Conservation (phyloP, 1,140 invertebrate genomes). For the Vanessa tameamea region DNA sequence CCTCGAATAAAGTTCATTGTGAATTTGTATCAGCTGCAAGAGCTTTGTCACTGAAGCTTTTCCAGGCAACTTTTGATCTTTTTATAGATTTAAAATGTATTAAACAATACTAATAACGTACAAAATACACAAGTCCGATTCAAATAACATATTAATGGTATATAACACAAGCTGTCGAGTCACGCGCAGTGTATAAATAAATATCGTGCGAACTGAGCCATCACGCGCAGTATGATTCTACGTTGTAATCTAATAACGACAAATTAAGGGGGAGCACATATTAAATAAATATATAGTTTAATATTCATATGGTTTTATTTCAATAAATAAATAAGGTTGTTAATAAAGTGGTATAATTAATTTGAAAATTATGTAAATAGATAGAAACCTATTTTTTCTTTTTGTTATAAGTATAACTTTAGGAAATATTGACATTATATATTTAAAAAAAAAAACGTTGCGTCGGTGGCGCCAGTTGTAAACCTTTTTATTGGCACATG, state of each 20-base stretch:
- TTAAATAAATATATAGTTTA: neutral
- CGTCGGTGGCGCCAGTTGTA: no score
- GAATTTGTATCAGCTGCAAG: no score
- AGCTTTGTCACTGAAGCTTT: neutral
- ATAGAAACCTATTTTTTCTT: no score
- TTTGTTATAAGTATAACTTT: no score
- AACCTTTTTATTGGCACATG: neutral
- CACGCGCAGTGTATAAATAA: slow-evolving; percentile 29
- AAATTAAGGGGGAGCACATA: slow-evolving; percentile 23
- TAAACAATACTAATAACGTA: slow-evolving; percentile 8
- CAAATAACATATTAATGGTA: slow-evolving; percentile 13
- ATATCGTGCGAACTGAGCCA: slow-evolving; percentile 34
- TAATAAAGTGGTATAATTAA: no score
- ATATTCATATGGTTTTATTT: neutral
- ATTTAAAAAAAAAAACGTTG: no score
- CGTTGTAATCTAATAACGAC: slow-evolving; percentile 31
- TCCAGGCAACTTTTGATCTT: neutral
- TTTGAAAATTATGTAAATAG: no score
- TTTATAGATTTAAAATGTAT: neutral
- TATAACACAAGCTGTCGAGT: slow-evolving; percentile 15
- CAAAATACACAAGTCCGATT: slow-evolving; percentile 11
- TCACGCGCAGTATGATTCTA: slow-evolving; percentile 33
- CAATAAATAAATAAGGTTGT: no score
- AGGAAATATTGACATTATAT: no score
- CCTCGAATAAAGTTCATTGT: no score